Evolutionary conservation across 2,888 invertebrate genomes (phyloP).

Genomic region (Caenorhabditis virilis): DNA sequence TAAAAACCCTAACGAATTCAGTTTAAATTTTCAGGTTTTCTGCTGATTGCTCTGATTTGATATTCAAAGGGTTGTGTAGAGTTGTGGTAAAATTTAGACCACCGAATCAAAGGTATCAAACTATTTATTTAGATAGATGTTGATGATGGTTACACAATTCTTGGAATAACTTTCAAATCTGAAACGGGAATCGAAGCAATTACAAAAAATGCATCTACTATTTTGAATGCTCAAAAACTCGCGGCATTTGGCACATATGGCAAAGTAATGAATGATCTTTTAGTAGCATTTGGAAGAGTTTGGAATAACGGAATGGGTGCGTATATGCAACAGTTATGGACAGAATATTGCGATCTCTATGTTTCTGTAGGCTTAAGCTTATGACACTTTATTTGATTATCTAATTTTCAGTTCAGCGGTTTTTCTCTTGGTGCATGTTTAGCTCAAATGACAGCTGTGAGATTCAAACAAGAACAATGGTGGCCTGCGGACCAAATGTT

Average conservation of each 20-base stretch:
- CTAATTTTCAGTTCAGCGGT: conserved; percentile 27
- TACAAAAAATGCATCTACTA: conserved; percentile 8
- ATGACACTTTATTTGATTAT: neutral
- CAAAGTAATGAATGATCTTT: conserved; percentile 21
- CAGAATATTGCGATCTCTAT: conserved; percentile 35
- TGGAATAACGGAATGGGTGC: conserved; percentile 35
- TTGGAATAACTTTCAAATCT: conserved; percentile 38
- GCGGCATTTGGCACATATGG: conserved; percentile 25
- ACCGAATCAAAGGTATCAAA: neutral
- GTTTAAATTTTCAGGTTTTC: conserved; percentile 23
- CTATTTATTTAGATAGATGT: conserved; percentile 27
- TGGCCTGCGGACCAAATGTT: conserved; percentile 40
- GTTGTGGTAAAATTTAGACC: conserved; percentile 26
- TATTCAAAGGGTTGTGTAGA: conserved; percentile 29
- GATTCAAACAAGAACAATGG: conserved; percentile 35
- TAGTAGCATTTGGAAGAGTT: conserved; percentile 29
- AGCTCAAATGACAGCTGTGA: conserved; percentile 36
- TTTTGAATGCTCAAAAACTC: conserved; percentile 10
- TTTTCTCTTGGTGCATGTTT: conserved; percentile 34
- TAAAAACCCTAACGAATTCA: neutral
- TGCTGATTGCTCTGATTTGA: conserved; percentile 36
- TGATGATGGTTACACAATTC: conserved; percentile 30
- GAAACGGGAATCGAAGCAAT: conserved; percentile 28
- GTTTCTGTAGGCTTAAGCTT: conserved; percentile 17
- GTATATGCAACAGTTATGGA: conserved; percentile 33